phyloP scores from a whole-genome alignment of 2,797 vertebrate species.

The Acanthurus tractus region DNA sequence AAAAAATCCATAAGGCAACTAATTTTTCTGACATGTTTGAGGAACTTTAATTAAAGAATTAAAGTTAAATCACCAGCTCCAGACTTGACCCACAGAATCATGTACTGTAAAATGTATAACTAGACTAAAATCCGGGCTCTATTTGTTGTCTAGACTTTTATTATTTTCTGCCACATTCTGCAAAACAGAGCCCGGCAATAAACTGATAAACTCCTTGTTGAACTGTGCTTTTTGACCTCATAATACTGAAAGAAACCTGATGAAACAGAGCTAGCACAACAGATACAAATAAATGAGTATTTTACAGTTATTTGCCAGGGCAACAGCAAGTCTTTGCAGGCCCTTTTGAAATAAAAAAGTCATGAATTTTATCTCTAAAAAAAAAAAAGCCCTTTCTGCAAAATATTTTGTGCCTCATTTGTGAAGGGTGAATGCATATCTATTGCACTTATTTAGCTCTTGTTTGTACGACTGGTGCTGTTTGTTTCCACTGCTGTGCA shows the following conservation, averaged over 20 bases:
- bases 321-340: neutral
- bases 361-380: conserved; percentile 16
- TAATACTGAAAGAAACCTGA: conserved; percentile 10
- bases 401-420: conserved; percentile 30
- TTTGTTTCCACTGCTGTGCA: conserved; percentile 42
- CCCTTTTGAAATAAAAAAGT: conserved; percentile 10
- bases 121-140: conserved; percentile 15
- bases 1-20: conserved; percentile 18
- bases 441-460: conserved; percentile 43
- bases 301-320: conserved; percentile 4
- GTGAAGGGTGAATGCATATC: conserved; percentile 19
- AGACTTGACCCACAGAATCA: conserved; percentile 47
- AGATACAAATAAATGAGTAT: conserved; percentile 7
- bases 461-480: conserved; percentile 54
- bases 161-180: conserved; percentile 15
- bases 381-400: neutral
- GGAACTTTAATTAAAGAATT: conserved; percentile 13
- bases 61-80: conserved; percentile 11
- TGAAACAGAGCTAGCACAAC: conserved; percentile 10
- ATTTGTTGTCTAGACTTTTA: neutral
- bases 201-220: conserved; percentile 46
- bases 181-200: conserved; percentile 26
- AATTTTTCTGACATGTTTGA: conserved; percentile 32
- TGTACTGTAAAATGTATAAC: conserved; percentile 52
- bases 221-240: conserved; percentile 35